Percentiles rank a stretch among this genome's conserved stretches.
Evolutionary conservation across 2,797 vertebrate species (phyloP).

Genomic region (Anolis apletophallus): DNA sequence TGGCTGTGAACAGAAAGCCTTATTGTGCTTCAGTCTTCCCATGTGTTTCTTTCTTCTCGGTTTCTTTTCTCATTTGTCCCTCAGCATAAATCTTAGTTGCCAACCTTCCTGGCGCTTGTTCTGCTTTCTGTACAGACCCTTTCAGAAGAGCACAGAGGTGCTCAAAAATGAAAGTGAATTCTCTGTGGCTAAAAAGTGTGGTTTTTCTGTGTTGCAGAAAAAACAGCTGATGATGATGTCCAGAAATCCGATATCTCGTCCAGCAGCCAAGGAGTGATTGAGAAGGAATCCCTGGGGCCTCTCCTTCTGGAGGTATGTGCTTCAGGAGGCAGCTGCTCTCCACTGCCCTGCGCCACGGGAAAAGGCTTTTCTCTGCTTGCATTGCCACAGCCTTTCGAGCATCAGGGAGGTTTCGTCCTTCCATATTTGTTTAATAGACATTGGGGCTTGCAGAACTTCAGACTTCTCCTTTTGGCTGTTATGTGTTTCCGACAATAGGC

Average conservation of each 20-base stretch:
- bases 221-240: constrained; percentile 89
- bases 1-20: not conserved
- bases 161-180: not conserved
- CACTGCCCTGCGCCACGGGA: not conserved
- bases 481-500: too few species aligned
- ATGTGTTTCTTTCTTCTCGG: not conserved
- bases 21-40: not conserved
- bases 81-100: not conserved
- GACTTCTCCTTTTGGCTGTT: too few species aligned
- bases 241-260: constrained; percentile 96
- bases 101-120: constrained; percentile 13
- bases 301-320: constrained; percentile 90
- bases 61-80: constrained; percentile 12
- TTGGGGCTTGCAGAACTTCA: not conserved
- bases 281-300: constrained; percentile 92
- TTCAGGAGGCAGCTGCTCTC: not conserved
- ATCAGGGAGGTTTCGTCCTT: not conserved
- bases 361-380: not conserved
- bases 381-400: constrained; percentile 11
- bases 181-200: not conserved
- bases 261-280: constrained; percentile 92
- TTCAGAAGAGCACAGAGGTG: not conserved
- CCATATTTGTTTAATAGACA: not conserved
- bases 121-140: not conserved
- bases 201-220: constrained; percentile 80